These are phyloP conservation scores for Rhinichthys klamathensis DNA, from an alignment of 2,113 vertebrate species.

Conservation along the genomic window DNA sequence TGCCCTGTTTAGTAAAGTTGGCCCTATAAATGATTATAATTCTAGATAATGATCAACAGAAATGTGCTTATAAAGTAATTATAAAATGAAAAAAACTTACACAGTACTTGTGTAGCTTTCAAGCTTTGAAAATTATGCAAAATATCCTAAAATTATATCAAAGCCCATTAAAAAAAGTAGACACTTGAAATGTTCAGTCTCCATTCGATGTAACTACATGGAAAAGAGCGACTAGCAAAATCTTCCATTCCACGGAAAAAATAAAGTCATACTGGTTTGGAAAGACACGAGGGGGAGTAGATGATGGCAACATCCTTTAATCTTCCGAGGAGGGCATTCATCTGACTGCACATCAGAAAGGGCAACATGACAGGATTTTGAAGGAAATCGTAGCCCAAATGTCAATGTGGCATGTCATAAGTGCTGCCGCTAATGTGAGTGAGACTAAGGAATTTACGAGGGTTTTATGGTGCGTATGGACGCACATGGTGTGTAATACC, in stretches of 20 bases:
- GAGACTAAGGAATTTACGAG: background rate
- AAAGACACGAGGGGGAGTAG: background rate
- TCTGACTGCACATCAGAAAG: background rate
- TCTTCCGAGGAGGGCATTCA: background rate
- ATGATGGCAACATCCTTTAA: background rate
- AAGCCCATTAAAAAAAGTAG: background rate
- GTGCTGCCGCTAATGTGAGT: background rate
- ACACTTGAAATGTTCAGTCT: background rate
- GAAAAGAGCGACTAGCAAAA: background rate
- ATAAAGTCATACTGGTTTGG: background rate
- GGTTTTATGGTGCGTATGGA: conserved; percentile 24
- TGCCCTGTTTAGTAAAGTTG: no score
- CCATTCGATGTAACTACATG: background rate
- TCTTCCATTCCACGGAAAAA: background rate
- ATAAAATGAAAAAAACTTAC: no score
- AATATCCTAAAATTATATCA: background rate
- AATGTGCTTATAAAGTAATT: no score
- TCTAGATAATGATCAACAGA: no score
- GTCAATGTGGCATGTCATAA: background rate
- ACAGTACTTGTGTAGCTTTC: background rate
- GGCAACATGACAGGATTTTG: background rate
- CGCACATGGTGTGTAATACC: background rate
- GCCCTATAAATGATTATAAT: no score
- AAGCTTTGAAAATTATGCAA: background rate
- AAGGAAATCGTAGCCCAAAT: conserved; percentile 4